Evolutionary conservation across 2,888 invertebrate species (phyloP), one percentile per base, ranked within the genome.

Genomic region (Sarcophaga variegata): DNA sequence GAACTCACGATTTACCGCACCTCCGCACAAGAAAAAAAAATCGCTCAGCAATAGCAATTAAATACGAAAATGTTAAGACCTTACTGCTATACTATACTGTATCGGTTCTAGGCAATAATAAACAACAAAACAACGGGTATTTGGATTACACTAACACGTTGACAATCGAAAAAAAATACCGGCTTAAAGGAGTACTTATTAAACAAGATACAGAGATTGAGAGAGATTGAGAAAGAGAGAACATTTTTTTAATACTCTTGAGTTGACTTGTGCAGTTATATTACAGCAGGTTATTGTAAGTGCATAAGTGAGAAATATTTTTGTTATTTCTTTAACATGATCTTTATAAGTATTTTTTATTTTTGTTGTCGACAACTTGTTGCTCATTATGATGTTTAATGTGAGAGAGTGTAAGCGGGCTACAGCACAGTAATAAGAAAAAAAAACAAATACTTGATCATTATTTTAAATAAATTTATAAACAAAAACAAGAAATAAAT

Each of bases 31-130:
- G 66, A 22, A 59, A 3, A 54, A 4, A 12, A 54, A 54, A 12
- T 54, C 54, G 17, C 54, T 54, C 54, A 69, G 76, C 76, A 79
- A 76, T 17, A 76, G 75, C 76, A 86, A 83, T 86, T 86, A 86
- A 80, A 79, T 79, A 82, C 70, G 82, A 79, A 76, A 82, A 82
- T 79, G 70, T 82, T 79, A 82, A 85, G 66, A 81, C 86, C 72
- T 83, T 47, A 75, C 10, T 37, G 37, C 37, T 10, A 37, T 37
- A 10, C 37, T 37, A 37, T 17, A 14, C 17, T 54, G 14, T 54
- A 54, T 83, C 74, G 25, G 60, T 59, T 49, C n/a, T 10, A 59
- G 54, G 17, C 54, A 54, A 54, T 54, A 17, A 22, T 14, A 60
- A 37, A 72, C n/a, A 72, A 71, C 54, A 81, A 54, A 63, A 72